Percentiles rank a stretch among this genome's conserved stretches.
Conservation (phyloP, 2,797 vertebrate genomes). For the Anabas testudineus region DNA sequence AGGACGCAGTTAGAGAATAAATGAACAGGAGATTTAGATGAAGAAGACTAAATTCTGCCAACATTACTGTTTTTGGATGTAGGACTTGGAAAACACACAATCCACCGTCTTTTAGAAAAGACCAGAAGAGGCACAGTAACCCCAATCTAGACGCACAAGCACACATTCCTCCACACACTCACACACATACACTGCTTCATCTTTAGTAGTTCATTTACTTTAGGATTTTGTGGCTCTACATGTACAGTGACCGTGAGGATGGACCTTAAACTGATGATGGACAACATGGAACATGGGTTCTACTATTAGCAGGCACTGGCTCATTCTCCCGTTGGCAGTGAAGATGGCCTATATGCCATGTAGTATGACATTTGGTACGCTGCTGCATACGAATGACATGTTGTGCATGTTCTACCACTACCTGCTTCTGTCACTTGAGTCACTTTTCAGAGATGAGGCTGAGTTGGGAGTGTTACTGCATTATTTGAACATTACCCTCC, state of each 20-base stretch:
- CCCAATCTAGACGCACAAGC: conserved; percentile 24
- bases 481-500: no score
- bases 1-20: not conserved
- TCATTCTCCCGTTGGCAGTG: conserved; percentile 6
- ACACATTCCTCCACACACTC: conserved; percentile 21
- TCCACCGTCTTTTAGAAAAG: conserved; percentile 25
- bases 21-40: not conserved
- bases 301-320: conserved; percentile 2
- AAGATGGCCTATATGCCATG: not conserved
- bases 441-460: no score
- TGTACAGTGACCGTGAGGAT: conserved; percentile 11
- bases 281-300: conserved; percentile 21
- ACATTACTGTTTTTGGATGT: conserved; percentile 5
- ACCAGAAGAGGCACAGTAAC: conserved; percentile 29
- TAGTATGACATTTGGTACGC: no score
- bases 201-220: conserved; percentile 19
- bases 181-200: conserved; percentile 5
- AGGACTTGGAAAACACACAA: conserved; percentile 29
- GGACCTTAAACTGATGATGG: no score
- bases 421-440: not conserved
- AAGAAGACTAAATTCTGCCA: not conserved
- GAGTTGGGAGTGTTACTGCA: no score
- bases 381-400: not conserved
- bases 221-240: conserved; percentile 6
- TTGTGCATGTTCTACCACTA: not conserved